phyloP scores from a whole-genome alignment of 2,797 vertebrate species.

The Tokudaia muenninki region DNA sequence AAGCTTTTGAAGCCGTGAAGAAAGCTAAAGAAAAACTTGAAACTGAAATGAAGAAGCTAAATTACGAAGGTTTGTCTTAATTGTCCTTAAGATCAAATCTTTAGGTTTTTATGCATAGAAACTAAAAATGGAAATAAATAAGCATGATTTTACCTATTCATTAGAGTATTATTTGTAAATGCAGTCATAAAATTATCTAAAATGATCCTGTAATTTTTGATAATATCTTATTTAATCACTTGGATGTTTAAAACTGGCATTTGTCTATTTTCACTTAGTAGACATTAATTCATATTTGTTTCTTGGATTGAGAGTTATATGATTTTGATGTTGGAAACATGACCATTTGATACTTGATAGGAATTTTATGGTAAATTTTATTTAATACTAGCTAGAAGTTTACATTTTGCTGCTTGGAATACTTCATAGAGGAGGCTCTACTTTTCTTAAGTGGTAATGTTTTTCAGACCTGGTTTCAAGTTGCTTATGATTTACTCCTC shows the following conservation, averaged over 20 bases:
- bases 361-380: constrained; percentile 47
- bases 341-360: background rate
- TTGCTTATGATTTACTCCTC: constrained; percentile 62
- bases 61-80: constrained; percentile 93
- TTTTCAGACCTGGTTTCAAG: constrained; percentile 50
- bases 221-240: constrained; percentile 33
- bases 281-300: background rate
- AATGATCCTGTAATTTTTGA: constrained; percentile 38
- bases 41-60: constrained; percentile 91
- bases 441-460: constrained; percentile 35
- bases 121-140: constrained; percentile 37
- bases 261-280: constrained; percentile 12
- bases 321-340: constrained; percentile 47
- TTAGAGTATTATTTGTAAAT: constrained; percentile 26
- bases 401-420: constrained; percentile 64
- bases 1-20: constrained; percentile 90
- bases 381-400: constrained; percentile 48
- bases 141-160: background rate
- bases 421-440: background rate
- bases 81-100: constrained; percentile 26
- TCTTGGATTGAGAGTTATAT: constrained; percentile 33
- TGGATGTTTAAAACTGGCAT: constrained; percentile 19
- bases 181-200: constrained; percentile 26
- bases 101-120: constrained; percentile 13
- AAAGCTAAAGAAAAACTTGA: constrained; percentile 91